Evolutionary conservation across 2,888 invertebrate genomes (phyloP).

Genomic region (Aquatica leii): DNA sequence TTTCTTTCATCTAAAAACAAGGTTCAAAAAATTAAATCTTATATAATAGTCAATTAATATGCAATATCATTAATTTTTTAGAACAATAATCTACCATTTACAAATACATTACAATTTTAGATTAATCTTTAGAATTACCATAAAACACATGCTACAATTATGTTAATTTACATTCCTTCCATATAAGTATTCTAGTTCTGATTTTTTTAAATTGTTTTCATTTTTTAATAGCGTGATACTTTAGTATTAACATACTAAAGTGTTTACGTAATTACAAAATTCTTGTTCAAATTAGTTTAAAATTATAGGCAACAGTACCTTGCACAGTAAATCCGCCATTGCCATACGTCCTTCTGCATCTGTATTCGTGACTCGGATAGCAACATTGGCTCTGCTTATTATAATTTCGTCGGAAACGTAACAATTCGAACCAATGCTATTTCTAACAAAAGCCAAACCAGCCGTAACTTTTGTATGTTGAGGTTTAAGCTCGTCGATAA

Average conservation of each 20-base stretch:
- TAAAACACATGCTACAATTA: slow-evolving; percentile 14
- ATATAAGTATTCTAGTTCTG: slow-evolving; percentile 1
- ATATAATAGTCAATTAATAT: not conserved
- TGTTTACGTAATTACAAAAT: no score
- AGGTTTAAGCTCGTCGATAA: slow-evolving; percentile 70
- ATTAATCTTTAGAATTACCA: slow-evolving; percentile 9
- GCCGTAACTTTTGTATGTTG: slow-evolving; percentile 80
- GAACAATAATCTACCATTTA: not conserved
- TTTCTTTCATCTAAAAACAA: slow-evolving; percentile 67
- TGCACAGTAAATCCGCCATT: slow-evolving; percentile 88
- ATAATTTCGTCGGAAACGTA: slow-evolving; percentile 94
- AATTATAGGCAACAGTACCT: slow-evolving; percentile 58
- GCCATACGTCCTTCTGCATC: slow-evolving; percentile 96
- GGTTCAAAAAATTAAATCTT: not conserved
- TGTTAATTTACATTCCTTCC: slow-evolving; percentile 10
- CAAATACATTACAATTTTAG: slow-evolving; percentile 1
- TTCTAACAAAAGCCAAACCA: slow-evolving; percentile 86
- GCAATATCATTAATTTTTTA: no score
- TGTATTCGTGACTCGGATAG: slow-evolving; percentile 90
- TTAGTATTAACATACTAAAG: no score
- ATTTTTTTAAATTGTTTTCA: slow-evolving; percentile 1
- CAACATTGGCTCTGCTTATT: slow-evolving; percentile 80
- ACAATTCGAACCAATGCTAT: slow-evolving; percentile 86
- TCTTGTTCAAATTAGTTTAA: no score
- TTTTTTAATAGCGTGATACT: not conserved